Conservation (phyloP, 2,113 vertebrate species). For the Eidolon helvum region DNA sequence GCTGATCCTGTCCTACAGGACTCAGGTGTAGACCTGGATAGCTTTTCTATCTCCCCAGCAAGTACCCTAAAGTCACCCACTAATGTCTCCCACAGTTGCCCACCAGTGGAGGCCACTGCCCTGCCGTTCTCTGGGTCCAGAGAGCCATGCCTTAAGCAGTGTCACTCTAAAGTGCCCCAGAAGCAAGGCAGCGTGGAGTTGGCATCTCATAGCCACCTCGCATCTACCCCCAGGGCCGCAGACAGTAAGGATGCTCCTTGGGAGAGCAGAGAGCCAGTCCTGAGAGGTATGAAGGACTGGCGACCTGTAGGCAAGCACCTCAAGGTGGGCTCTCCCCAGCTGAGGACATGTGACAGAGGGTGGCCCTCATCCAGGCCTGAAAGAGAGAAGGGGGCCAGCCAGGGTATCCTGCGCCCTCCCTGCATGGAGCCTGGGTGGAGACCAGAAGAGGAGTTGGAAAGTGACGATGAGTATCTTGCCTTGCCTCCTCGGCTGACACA, state of each 20-base stretch:
- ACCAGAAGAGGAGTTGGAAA: slow-evolving; percentile 68
- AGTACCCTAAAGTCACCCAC: slow-evolving; percentile 72
- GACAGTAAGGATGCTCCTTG: slow-evolving; percentile 37
- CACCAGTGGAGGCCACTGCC: not conserved
- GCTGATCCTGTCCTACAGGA: slow-evolving; percentile 85
- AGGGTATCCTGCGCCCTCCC: not conserved
- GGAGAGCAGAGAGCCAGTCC: slow-evolving; percentile 62
- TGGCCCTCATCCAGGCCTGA: not conserved
- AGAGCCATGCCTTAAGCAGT: not conserved
- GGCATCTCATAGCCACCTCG: not conserved
- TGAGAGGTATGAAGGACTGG: not conserved
- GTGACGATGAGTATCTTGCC: slow-evolving; percentile 90
- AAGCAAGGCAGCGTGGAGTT: slow-evolving; percentile 58
- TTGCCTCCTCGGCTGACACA: slow-evolving; percentile 89
- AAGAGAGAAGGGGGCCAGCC: not conserved
- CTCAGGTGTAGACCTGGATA: slow-evolving; percentile 92
- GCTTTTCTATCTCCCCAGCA: slow-evolving; percentile 83
- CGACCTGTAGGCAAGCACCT: not conserved
- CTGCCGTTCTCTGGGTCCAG: not conserved
- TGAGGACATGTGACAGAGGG: not conserved
- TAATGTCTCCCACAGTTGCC: slow-evolving; percentile 45
- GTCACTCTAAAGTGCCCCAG: slow-evolving; percentile 45
- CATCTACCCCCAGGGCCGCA: slow-evolving; percentile 58
- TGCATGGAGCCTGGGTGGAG: not conserved
- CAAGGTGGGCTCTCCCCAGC: not conserved